Base-by-base conservation (phyloP, 2,113 vertebrate genomes). In the Origma solitaria region DNA sequence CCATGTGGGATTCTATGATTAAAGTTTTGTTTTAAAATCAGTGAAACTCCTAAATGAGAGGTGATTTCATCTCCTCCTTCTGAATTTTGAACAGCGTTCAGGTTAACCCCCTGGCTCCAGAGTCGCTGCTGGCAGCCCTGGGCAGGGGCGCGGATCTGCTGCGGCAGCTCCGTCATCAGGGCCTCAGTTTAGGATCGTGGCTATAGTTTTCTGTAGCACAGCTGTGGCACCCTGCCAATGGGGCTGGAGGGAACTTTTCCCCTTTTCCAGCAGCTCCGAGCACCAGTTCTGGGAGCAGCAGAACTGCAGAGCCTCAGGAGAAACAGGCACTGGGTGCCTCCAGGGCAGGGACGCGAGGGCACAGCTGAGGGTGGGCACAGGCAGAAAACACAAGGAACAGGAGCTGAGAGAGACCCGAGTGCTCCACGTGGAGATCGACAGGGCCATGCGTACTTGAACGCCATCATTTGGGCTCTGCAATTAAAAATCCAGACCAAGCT, bases 381-480 rank as follows among this genome's bases (percentile, higher is more conserved):
- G 9, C 6, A 49, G 11, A 19, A 23, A 45, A 49, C 47, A 49
- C 22, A 12, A 49, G 47, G 12, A 50, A 9, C 27, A 28, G 13
- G 28, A 28, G 44, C 2, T 24, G 27, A 60, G 79, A 35, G 16
- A 14, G 8, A 37, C 24, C 21, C 54, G 37, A 53, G 40, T 24
- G 18, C 50, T n/a, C 9, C 19, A 58, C n/a, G 40, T 23, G 37
- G 31, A 81, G 45, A 70, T 7, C 0, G 0, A 69, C 65, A 33
- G 23, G 53, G 21, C 38, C 6, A 1, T 16, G n/a, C 81, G 27
- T 60, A 18, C 64, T 2, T 40, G 30, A 56, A 47, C 16, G 3
- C 0, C 3, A n/a, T 30, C 9, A 16, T 28, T 82, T 70, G 70
- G 42, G 15, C 2, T 25, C 7, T 82, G 33, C 35, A 50, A 15